Evolutionary conservation across 2,797 vertebrate genomes (phyloP).

Genomic region (Galaxias olidus): DNA sequence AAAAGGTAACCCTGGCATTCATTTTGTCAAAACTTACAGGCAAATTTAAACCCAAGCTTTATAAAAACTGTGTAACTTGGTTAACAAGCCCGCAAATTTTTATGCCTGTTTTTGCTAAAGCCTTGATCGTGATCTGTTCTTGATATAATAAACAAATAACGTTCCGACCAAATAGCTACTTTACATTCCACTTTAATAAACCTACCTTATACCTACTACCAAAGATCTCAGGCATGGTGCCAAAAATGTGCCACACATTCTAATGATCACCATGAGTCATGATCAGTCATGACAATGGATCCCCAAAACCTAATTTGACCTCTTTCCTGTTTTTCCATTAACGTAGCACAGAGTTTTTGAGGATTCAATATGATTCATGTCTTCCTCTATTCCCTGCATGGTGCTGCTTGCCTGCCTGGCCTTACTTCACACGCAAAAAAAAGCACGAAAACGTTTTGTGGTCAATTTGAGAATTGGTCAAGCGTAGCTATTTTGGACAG

Average conservation of each 20-base stretch:
- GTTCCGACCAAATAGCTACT: too few relatives aligned
- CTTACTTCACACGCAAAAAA: conserved; percentile 25
- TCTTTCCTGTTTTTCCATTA: conserved; percentile 62
- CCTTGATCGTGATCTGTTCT: too few relatives aligned
- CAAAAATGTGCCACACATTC: conserved; percentile 41
- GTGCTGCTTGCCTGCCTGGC: conserved; percentile 7
- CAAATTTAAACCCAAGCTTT: too few relatives aligned
- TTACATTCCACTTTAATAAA: neutral
- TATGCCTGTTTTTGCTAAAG: too few relatives aligned
- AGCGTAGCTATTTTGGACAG: conserved; percentile 19
- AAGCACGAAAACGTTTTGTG: conserved; percentile 13
- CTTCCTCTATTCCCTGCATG: conserved; percentile 43
- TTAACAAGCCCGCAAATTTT: too few relatives aligned
- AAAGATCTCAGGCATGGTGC: conserved; percentile 36
- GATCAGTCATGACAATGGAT: conserved; percentile 55
- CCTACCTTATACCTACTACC: conserved; percentile 20
- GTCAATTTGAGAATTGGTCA: conserved; percentile 19
- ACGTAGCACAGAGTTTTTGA: conserved; percentile 39
- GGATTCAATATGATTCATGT: conserved; percentile 49
- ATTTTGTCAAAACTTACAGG: too few relatives aligned
- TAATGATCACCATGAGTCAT: conserved; percentile 52
- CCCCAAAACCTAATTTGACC: conserved; percentile 45
- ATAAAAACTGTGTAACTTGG: too few relatives aligned
- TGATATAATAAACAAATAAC: too few relatives aligned
- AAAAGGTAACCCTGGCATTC: too few relatives aligned